phyloP scores from a whole-genome alignment of 2,113 vertebrate species.

The Antechinus flavipes region DNA sequence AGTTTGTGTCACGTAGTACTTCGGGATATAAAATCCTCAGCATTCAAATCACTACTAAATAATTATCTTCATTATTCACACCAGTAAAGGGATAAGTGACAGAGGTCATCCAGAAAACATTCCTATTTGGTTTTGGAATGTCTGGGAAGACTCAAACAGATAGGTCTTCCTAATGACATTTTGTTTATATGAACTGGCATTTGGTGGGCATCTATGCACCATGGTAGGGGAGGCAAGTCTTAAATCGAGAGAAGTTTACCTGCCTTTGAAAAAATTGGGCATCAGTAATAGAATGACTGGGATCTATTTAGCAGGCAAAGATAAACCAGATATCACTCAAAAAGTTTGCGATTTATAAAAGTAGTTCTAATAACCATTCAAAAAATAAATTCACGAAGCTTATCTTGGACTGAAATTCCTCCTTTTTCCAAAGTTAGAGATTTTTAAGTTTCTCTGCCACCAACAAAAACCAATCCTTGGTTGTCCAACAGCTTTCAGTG shows the following conservation, averaged over 20 bases:
- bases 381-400: background rate
- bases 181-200: slow-evolving; percentile 24
- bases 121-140: slow-evolving; percentile 39
- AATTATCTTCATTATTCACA: slow-evolving; percentile 51
- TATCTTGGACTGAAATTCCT: background rate
- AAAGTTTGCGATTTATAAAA: background rate
- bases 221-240: slow-evolving; percentile 33
- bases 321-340: background rate
- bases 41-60: background rate
- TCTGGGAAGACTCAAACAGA: slow-evolving; percentile 30
- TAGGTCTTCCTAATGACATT: slow-evolving; percentile 45
- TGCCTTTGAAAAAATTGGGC: background rate
- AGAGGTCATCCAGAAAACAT: slow-evolving; percentile 58
- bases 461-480: background rate
- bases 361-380: background rate
- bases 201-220: slow-evolving; percentile 18
- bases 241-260: background rate
- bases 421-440: background rate
- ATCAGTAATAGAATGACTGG: background rate
- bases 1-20: slow-evolving; percentile 56
- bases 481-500: background rate
- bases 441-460: background rate
- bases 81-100: slow-evolving; percentile 41
- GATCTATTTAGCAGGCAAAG: background rate
- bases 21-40: slow-evolving; percentile 43